Conservation (phyloP, 2,113 vertebrate species). For the Halichoerus grypus region DNA sequence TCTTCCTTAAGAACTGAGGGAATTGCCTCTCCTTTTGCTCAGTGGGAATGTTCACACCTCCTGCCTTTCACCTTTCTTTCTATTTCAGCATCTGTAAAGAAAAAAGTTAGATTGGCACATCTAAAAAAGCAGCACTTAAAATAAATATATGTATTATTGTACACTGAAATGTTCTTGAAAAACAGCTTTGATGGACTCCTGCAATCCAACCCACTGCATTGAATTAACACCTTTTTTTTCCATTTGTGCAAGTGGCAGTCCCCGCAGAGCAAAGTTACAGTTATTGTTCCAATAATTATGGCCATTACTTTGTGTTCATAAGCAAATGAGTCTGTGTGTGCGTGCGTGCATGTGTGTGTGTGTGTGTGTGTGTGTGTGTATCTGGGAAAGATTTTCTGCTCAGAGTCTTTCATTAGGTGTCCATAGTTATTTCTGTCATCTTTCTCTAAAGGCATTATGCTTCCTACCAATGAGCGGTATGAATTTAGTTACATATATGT, state of each 20-base stretch:
- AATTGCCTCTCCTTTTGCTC: slow-evolving; percentile 36
- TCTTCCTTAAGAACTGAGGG: not conserved
- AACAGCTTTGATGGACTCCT: not conserved
- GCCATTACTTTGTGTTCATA: not conserved
- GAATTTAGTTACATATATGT: not conserved
- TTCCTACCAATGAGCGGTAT: not conserved
- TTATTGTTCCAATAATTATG: not conserved
- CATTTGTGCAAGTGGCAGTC: not conserved
- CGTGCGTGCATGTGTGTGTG: not conserved
- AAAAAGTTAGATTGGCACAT: not conserved
- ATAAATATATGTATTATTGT: slow-evolving; percentile 21
- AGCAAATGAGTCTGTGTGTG: not conserved
- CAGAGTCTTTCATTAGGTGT: slow-evolving; percentile 18
- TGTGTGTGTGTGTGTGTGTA: no score
- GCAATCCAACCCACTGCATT: not conserved
- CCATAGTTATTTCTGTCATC: not conserved
- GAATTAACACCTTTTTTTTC: not conserved
- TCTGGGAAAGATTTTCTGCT: slow-evolving; percentile 13
- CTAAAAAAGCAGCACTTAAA: slow-evolving; percentile 45
- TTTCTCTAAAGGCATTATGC: not conserved
- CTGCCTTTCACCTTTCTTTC: not conserved
- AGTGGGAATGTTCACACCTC: not conserved
- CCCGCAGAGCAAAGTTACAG: not conserved
- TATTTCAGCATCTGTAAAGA: not conserved
- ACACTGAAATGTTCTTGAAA: not conserved